Conservation (phyloP, 2,113 vertebrate species). For the Xiphophorus hellerii region DNA sequence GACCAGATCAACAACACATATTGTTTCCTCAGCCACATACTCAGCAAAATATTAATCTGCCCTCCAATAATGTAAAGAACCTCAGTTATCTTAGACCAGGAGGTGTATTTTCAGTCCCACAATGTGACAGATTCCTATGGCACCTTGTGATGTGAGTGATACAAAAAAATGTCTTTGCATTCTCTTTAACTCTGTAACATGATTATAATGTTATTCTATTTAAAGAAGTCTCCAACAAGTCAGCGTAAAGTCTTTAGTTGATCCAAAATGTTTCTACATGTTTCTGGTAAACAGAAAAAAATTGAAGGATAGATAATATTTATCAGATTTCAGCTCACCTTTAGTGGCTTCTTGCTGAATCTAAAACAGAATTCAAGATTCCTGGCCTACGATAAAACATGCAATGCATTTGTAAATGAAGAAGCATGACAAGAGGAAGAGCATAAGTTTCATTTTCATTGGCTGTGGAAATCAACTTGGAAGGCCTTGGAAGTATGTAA, state of each 20-base stretch:
- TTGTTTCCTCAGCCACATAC: background rate
- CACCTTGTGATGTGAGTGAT: background rate
- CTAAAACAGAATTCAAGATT: background rate
- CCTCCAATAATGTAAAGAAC: too few relatives aligned
- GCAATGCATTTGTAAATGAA: background rate
- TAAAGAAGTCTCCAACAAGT: background rate
- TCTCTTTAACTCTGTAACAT: too few relatives aligned
- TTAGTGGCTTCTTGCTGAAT: background rate
- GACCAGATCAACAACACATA: background rate
- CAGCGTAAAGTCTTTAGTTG: too few relatives aligned
- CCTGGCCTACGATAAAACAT: background rate
- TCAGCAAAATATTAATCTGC: too few relatives aligned
- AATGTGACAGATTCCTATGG: background rate
- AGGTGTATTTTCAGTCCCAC: too few relatives aligned
- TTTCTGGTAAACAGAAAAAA: background rate
- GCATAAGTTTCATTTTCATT: slow-evolving; percentile 49
- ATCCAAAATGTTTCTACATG: background rate
- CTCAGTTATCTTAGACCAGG: too few relatives aligned
- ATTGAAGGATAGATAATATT: background rate
- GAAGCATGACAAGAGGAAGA: slow-evolving; percentile 3
- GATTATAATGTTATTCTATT: too few relatives aligned
- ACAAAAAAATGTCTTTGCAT: background rate
- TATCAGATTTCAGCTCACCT: background rate
- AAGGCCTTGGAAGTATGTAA: slow-evolving; percentile 51
- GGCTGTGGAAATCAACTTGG: slow-evolving; percentile 49